Base-by-base conservation (phyloP, 2,797 vertebrate genomes). In the Semaprochilodus insignis region DNA sequence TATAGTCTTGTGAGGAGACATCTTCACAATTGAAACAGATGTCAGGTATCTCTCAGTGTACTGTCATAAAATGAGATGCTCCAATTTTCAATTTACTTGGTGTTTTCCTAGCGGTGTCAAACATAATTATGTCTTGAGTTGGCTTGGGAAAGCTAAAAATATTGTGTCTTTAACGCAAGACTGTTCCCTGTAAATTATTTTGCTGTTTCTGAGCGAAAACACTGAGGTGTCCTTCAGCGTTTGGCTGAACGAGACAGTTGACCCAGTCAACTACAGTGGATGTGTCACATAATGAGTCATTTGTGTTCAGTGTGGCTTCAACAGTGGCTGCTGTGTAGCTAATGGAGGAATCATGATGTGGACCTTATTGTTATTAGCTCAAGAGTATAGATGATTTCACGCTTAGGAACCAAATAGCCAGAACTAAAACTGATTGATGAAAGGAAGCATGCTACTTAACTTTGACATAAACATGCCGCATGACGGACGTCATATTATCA, bases 231-330 rank as follows among this genome's bases (percentile, higher is more conserved):
- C 27, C 14, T 27, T 3, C 3, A 19, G 27, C 31, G 6, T 66
- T 19, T 11, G 52, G 2, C 23, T 16, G 67, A 70, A 5, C 14
- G 4, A 23, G 10, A 63, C n/a, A 48, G 36, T 48, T 51, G 40
- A 71, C 6, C 19, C 40, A 40, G 7, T 17, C 25, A 34, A 14
- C 17, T 73, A 17, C 52, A n/a, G 51, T 31, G 15, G 48, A 55
- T 31, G 63, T 65, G 63, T 34, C n/a, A 17, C 25, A 74, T 34
- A 11, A 36, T 36, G 70, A 73, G 70, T 55, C 71, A 31, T 21
- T 74, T 34, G 71, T 54, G 23, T 74, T 74, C 19, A 59, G 72
- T n/a, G 72, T 19, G 34, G 31, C 31, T 74, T 36, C 34, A 31
- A 57, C 72, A 51, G 6, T 71, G 67, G 52, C 31, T 36, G 72